Percentiles rank a stretch among this genome's conserved stretches.
Conservation (phyloP, 2,888 invertebrate genomes). For the Meloe dianella region DNA sequence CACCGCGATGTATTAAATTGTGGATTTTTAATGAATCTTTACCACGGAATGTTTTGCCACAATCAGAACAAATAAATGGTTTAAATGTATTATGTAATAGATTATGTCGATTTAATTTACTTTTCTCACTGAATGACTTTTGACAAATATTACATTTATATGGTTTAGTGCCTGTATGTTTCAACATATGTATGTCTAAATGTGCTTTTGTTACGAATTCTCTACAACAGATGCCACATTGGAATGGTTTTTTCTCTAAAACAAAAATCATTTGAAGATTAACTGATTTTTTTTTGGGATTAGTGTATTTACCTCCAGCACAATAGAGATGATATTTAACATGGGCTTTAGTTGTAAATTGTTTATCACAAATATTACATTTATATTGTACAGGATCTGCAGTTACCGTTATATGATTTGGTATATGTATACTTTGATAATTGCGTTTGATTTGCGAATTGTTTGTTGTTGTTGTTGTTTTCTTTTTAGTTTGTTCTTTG, state of each 20-base stretch:
- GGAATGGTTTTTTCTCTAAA: constrained; percentile 59
- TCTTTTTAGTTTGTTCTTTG: constrained; percentile 16
- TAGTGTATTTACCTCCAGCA: constrained; percentile 55
- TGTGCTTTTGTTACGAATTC: constrained; percentile 75
- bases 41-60: constrained; percentile 68
- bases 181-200: constrained; percentile 73
- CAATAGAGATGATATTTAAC: constrained; percentile 71
- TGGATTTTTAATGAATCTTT: constrained; percentile 67
- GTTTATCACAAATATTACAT: constrained; percentile 73
- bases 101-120: constrained; percentile 75
- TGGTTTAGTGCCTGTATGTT: constrained; percentile 68
- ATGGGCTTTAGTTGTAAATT: constrained; percentile 71
- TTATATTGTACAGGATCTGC: constrained; percentile 64
- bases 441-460: constrained; percentile 33
- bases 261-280: background rate
- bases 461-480: constrained; percentile 19
- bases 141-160: constrained; percentile 69
- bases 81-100: constrained; percentile 65
- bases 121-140: constrained; percentile 72
- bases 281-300: background rate
- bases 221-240: constrained; percentile 63
- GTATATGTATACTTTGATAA: constrained; percentile 43
- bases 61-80: constrained; percentile 65
- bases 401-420: constrained; percentile 50
- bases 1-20: constrained; percentile 67